Conservation (phyloP, 2,113 vertebrate species). For the Donacobius atricapilla region DNA sequence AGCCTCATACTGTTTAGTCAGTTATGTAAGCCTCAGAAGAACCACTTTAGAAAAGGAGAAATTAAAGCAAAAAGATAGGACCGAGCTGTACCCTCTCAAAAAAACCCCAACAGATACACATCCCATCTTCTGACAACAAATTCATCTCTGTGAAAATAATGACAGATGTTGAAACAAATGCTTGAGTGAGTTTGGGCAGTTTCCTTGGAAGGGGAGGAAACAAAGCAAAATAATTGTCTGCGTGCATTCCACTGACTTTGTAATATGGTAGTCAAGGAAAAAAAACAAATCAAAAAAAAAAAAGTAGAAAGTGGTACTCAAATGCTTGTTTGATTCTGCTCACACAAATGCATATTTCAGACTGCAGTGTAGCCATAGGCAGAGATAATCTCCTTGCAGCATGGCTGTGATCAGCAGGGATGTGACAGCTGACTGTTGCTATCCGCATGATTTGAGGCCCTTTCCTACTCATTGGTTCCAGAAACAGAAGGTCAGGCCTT, state of each 20-base stretch:
- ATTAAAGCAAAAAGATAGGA: neutral
- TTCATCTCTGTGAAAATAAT: neutral
- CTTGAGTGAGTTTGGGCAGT: neutral
- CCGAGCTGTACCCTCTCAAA: neutral
- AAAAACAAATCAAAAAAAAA: neutral
- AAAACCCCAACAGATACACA: neutral
- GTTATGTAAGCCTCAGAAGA: neutral
- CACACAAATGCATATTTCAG: conserved; percentile 5
- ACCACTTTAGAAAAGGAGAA: neutral
- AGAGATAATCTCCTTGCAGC: conserved; percentile 11
- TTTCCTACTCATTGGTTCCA: neutral
- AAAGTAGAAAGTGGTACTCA: neutral
- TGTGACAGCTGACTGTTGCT: conserved; percentile 47
- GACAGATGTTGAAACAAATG: conserved; percentile 46
- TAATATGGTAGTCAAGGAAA: neutral
- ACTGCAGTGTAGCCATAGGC: neutral
- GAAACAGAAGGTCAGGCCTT: conserved; percentile 11
- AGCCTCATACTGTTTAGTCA: neutral
- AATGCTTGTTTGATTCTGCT: neutral
- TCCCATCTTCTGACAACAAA: neutral
- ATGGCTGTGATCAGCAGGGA: conserved; percentile 14
- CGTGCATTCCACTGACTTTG: neutral
- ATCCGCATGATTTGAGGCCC: conserved; percentile 3
- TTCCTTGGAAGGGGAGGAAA: neutral
- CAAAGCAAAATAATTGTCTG: neutral